Percentiles rank a stretch among this genome's conserved stretches.
phyloP scores from a whole-genome alignment of 2,113 vertebrate genomes.

The Condylura cristata region DNA sequence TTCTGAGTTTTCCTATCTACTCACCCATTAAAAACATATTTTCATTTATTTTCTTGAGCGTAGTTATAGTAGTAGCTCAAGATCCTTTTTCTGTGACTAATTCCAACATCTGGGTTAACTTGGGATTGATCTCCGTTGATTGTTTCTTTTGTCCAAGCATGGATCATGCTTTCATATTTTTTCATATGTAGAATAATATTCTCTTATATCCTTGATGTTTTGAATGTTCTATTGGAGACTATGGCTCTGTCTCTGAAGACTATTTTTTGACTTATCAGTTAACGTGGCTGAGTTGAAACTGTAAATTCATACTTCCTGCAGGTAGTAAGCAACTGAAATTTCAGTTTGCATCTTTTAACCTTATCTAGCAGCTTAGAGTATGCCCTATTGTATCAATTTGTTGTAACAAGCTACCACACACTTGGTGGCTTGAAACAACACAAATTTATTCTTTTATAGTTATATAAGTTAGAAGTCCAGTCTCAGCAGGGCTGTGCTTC shows the following conservation, averaged over 20 bases:
- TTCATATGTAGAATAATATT: constrained; percentile 6
- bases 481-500: not conserved
- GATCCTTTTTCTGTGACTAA: not conserved
- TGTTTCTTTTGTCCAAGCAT: not conserved
- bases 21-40: not conserved
- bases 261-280: not conserved
- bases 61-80: not conserved
- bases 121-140: not conserved
- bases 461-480: not conserved
- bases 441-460: not conserved
- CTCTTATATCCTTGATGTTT: not conserved
- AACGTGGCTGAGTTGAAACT: not conserved
- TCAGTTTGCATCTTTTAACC: not conserved
- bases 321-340: not conserved
- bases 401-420: not conserved
- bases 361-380: not conserved
- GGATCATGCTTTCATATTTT: not conserved
- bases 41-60: not conserved
- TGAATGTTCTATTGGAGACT: not conserved
- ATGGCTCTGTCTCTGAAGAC: not conserved
- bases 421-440: not conserved
- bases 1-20: not conserved
- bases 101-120: not conserved
- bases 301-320: not conserved
- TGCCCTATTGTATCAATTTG: not conserved